Evolutionary conservation across 2,113 vertebrate species (phyloP).

Genomic region (Tiliqua scincoides): DNA sequence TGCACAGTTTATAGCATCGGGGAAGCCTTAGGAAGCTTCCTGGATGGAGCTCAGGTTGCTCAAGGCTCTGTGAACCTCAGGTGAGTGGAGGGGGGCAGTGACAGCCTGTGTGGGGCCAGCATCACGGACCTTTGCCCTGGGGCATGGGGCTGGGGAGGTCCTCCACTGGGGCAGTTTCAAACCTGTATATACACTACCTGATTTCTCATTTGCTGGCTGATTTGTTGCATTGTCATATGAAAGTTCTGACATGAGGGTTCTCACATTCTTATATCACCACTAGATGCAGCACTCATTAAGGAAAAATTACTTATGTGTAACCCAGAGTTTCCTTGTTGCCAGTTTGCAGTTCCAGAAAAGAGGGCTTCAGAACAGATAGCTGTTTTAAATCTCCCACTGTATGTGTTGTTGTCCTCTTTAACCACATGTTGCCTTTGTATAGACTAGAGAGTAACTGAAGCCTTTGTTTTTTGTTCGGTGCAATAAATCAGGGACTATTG

Average conservation of each 20-base stretch:
- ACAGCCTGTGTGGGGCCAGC: no score
- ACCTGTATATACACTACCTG: not conserved
- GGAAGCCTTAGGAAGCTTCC: no score
- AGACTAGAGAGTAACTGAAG: constrained; percentile 1
- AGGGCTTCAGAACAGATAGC: not conserved
- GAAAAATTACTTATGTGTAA: not conserved
- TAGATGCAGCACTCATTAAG: not conserved
- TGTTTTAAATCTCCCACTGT: not conserved
- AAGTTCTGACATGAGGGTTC: not conserved
- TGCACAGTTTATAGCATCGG: no score
- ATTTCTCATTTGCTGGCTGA: not conserved
- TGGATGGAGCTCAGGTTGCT: no score
- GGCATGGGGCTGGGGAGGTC: no score
- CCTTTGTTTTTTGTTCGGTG: constrained; percentile 15
- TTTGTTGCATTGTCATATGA: not conserved
- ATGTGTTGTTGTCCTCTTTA: not conserved
- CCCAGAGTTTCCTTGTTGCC: not conserved
- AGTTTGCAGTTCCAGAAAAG: not conserved
- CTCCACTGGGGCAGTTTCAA: not conserved
- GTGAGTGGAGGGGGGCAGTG: no score
- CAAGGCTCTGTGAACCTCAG: no score
- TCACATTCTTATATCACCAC: not conserved
- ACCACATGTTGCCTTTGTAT: constrained; percentile 15
- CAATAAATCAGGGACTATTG: constrained; percentile 57
- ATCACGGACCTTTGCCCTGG: no score